These are phyloP conservation scores for Saimiri boliviensis DNA, from an alignment of 2,113 vertebrate species.

Conservation along the genomic window DNA sequence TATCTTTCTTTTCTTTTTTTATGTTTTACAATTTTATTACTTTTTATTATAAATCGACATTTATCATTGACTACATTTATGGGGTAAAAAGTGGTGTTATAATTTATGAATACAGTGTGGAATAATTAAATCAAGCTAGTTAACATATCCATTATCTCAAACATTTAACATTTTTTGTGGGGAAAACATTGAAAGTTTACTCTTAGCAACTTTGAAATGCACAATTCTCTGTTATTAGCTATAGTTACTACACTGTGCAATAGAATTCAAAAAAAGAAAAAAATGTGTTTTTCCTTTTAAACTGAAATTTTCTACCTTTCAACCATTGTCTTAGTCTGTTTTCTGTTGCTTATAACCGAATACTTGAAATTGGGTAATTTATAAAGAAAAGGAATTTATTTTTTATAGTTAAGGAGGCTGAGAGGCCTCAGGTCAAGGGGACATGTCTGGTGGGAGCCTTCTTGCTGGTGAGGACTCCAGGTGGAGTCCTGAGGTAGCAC, in stretches of 20 bases:
- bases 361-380: not conserved
- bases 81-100: not conserved
- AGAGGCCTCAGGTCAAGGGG: not conserved
- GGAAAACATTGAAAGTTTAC: not conserved
- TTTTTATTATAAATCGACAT: not conserved
- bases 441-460: not conserved
- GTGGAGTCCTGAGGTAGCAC: not conserved
- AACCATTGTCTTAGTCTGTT: not conserved
- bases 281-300: not conserved
- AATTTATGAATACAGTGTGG: not conserved
- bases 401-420: not conserved
- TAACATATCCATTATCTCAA: not conserved
- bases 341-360: not conserved
- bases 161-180: not conserved
- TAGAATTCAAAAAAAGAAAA: not conserved
- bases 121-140: not conserved
- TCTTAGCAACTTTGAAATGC: not conserved
- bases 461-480: not conserved
- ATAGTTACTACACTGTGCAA: not conserved
- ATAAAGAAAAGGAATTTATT: not conserved
- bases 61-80: not conserved
- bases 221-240: not conserved
- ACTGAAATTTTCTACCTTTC: not conserved
- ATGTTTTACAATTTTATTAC: not conserved
- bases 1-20: not conserved